These are phyloP conservation scores for Bolinopsis microptera DNA, from an alignment of 37 sponge, comb jelly and placozoan genomes.

Conservation along the genomic window DNA sequence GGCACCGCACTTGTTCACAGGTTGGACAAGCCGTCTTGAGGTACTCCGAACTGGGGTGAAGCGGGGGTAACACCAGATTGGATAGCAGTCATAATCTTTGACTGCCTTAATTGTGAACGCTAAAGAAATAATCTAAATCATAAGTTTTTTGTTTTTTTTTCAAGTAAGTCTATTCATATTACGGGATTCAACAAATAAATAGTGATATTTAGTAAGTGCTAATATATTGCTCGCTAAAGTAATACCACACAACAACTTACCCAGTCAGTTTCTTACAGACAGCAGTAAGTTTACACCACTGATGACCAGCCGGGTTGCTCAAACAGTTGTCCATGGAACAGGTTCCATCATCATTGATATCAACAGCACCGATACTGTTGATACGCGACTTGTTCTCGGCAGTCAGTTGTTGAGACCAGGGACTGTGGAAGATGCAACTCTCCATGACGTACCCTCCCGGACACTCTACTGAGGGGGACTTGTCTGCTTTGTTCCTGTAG, in stretches of 20 bases:
- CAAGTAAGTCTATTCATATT: too few relatives aligned
- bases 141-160: too few relatives aligned
- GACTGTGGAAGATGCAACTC: constrained; percentile 10
- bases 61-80: too few relatives aligned
- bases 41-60: not conserved
- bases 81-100: too few relatives aligned
- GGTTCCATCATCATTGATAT: not conserved
- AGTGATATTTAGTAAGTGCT: too few relatives aligned
- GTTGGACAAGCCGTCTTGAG: not conserved
- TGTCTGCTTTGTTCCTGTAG: not conserved
- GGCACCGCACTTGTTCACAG: constrained; percentile 17
- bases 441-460: not conserved
- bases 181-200: too few relatives aligned
- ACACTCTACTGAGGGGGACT: not conserved
- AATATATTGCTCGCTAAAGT: too few relatives aligned
- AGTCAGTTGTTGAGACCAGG: constrained; percentile 8
- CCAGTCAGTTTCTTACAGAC: constrained; percentile 16
- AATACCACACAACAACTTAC: too few relatives aligned
- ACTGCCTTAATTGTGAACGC: too few relatives aligned
- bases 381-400: not conserved
- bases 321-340: constrained; percentile 26
- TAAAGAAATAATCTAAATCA: too few relatives aligned
- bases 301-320: not conserved
- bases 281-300: constrained; percentile 1
- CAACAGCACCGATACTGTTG: not conserved